A percentile compares a stretch with the other conserved stretches of the same genome.
phyloP scores from a whole-genome alignment of 1,140 invertebrate species.

The Trichoplusia ni region DNA sequence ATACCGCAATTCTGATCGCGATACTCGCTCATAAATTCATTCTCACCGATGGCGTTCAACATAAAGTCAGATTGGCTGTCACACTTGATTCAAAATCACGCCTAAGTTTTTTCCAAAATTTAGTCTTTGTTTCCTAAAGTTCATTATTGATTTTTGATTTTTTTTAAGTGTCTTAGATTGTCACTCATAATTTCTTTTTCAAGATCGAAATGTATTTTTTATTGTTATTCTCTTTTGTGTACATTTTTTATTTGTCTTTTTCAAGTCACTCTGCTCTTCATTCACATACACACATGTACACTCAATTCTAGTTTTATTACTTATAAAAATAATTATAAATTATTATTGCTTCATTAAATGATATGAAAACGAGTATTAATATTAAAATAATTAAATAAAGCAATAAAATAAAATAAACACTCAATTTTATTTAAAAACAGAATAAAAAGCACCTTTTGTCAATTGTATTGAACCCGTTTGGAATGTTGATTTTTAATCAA shows the following conservation, averaged over 20 bases:
- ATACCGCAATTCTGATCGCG: conserved; percentile 70
- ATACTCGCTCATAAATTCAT: conserved; percentile 76
- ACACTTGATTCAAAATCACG: not conserved
- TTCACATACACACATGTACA: not conserved
- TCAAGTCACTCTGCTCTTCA: not conserved
- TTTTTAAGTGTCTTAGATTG: no score
- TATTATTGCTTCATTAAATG: no score
- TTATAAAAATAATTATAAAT: not conserved
- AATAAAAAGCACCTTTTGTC: conserved; percentile 38
- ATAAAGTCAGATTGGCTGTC: conserved; percentile 29
- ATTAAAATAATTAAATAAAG: not conserved
- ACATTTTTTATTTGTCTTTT: not conserved
- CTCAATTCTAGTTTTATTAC: not conserved
- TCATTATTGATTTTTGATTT: no score
- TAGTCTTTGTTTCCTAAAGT: no score
- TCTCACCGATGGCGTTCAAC: conserved; percentile 38
- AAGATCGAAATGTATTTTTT: not conserved
- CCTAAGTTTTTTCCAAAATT: not conserved
- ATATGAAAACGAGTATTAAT: not conserved
- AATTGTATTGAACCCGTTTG: conserved; percentile 53
- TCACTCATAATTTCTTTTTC: no score
- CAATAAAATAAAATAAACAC: not conserved
- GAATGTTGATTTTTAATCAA: conserved; percentile 41
- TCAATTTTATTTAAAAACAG: conserved; percentile 7
- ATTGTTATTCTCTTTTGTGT: not conserved